These are phyloP conservation scores for Heliconius hermathena DNA, from an alignment of 1,140 invertebrate species.

Conservation along the genomic window DNA sequence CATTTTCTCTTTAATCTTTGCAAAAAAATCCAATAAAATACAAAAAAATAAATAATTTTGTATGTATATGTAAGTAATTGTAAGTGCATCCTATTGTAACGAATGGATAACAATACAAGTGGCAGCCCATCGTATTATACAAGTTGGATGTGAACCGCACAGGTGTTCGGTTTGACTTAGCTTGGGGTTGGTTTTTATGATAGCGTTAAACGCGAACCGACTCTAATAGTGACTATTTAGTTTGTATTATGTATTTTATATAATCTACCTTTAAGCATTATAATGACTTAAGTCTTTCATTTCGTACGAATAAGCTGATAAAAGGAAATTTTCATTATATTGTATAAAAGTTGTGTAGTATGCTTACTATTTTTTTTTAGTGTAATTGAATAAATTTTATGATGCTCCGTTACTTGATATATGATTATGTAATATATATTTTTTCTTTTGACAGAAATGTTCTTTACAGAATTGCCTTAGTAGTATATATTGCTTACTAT, in stretches of 20 bases:
- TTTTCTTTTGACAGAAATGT: not conserved
- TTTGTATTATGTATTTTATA: constrained; percentile 22
- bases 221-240: constrained; percentile 73
- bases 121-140: constrained; percentile 58
- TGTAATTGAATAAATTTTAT: too few species aligned
- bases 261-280: not conserved
- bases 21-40: not conserved
- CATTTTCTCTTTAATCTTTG: too few species aligned
- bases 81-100: constrained; percentile 34
- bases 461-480: too few species aligned
- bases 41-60: not conserved
- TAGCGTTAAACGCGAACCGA: constrained; percentile 67
- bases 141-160: constrained; percentile 64
- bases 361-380: too few species aligned
- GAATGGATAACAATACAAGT: constrained; percentile 50
- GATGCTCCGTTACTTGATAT: too few species aligned
- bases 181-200: constrained; percentile 68
- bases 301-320: not conserved
- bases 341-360: too few species aligned
- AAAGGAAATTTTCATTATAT: not conserved
- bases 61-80: not conserved
- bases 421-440: too few species aligned
- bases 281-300: not conserved
- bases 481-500: not conserved
- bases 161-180: constrained; percentile 64